Base-by-base conservation (phyloP, 2,113 vertebrate genomes). In the Pituophis catenifer region DNA sequence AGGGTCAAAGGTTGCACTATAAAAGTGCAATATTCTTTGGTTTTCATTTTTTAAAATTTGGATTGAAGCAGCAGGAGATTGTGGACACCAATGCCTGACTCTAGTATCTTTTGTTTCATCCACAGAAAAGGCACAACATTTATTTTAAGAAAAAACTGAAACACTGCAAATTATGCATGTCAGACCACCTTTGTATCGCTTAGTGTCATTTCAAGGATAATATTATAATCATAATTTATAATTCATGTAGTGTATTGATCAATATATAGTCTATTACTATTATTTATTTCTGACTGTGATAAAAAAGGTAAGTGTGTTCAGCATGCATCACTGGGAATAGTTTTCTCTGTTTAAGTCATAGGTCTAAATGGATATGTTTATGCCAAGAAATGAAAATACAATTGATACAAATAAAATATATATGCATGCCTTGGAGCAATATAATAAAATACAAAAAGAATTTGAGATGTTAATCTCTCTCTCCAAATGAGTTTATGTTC, bases 401-500 rank as follows among this genome's bases (percentile, higher is more conserved):
- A 89, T 88, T 97, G 95, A 97, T 94, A 97, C 95, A 96, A 96
- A 93, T 95, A 94, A 96, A 96, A 95, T 26, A 96, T 93, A 93
- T 96, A 95, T 86, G 86, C 94, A 97, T 97, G 95, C 95, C 91
- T 94, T 97, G 97, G 95, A 96, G 96, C 95, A 96, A 97, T 94
- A 97, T 96, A 96, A 97, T 97, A 89, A 86, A 94, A 96, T 85
- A 95, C 97, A 95, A 97, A 96, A 96, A 26, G 90, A 95, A 95
- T 95, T 97, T 95, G 94, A 97, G 97, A 97, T 88, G 95, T 94
- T 96, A 97, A 95, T 95, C 96, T 95, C 97, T 95, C 97, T 98
- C 97, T 96, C 97, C 96, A 97, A 97, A 97, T 96, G 97, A 97
- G 97, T 96, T 98, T 97, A 97, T 97, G 95, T 97, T 98, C 97